Evolutionary conservation across 2,797 vertebrate genomes (phyloP).

Genomic region (Kryptolebias ocellatus): DNA sequence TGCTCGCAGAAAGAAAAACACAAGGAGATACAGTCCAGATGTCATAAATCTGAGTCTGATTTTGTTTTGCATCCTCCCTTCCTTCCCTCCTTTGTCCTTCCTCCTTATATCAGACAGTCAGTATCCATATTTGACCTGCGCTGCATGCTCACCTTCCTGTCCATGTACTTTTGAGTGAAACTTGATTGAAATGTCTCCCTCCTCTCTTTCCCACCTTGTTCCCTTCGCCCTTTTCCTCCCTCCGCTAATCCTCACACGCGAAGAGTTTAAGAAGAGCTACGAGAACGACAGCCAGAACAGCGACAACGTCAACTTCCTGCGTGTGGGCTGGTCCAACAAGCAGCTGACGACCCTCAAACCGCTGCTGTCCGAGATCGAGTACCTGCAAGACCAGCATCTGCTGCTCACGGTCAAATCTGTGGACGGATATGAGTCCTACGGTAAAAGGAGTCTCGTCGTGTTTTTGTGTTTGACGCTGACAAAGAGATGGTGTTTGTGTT

Average conservation of each 20-base stretch:
- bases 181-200: constrained; percentile 47
- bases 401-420: constrained; percentile 95
- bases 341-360: constrained; percentile 96
- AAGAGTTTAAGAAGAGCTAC: constrained; percentile 97
- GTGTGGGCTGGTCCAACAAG: constrained; percentile 94
- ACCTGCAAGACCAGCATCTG: constrained; percentile 96
- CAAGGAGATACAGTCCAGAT: constrained; percentile 7
- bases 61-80: constrained; percentile 25
- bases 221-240: constrained; percentile 9
- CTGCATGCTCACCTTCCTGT: constrained; percentile 22
- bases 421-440: constrained; percentile 96
- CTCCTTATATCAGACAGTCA: constrained; percentile 68
- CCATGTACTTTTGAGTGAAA: constrained; percentile 49
- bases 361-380: constrained; percentile 95
- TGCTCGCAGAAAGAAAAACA: neutral
- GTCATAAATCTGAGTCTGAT: constrained; percentile 44
- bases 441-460: constrained; percentile 66
- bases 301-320: constrained; percentile 96
- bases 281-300: constrained; percentile 97
- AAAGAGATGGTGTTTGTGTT: neutral
- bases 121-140: constrained; percentile 60
- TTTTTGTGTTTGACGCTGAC: neutral
- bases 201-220: constrained; percentile 24
- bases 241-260: constrained; percentile 20
- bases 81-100: constrained; percentile 1